Evolutionary conservation across 2,113 vertebrate species (phyloP), one percentile per base, ranked within the genome.

Genomic region (Pedetes capensis): DNA sequence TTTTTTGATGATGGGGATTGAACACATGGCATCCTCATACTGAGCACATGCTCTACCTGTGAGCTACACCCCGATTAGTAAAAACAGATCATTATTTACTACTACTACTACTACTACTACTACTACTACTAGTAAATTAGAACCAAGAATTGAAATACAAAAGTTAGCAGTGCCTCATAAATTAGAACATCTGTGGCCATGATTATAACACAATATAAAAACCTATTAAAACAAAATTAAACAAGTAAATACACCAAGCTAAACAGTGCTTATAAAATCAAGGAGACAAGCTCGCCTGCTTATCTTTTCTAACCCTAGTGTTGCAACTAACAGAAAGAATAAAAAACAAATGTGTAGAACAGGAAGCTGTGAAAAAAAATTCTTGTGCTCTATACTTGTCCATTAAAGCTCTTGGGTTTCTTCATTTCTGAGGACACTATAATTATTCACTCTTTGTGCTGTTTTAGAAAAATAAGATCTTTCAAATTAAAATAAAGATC

Each of bases 401-500:
- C 22, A 25, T 49, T 55, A 80, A 90, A 61, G 8, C 13, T 42
- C 44, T 80, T 59, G 51, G 18, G 79, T n/a, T 47, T 88, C 55
- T 57, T 89, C 16, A 42, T 91, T 89, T 71, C 82, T 27, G 2
- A 66, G 63, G 25, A 71, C 29, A 27, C 32, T 75, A 44, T 69
- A 87, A 49, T n/a, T 55, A 76, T 32, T 87, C 29, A 23, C 32
- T 79, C 39, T 63, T 55, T 91, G 64, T 66, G 72, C 6, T 87
- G 25, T 37, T 84, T 90, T 61, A 87, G 59, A 96, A 34, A 18
- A 93, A 75, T 0, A 29, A 6, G 34, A 47, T 34, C 69, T 51
- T 72, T 89, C 92, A 92, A 74, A 64, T 71, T 94, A 95, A 88
- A 94, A 94, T 76, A 85, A 90, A 74, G 61, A 55, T 71, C 49